Evolutionary conservation across 2,888 invertebrate species (phyloP).

Genomic region (Rhyacophila evoluta): DNA sequence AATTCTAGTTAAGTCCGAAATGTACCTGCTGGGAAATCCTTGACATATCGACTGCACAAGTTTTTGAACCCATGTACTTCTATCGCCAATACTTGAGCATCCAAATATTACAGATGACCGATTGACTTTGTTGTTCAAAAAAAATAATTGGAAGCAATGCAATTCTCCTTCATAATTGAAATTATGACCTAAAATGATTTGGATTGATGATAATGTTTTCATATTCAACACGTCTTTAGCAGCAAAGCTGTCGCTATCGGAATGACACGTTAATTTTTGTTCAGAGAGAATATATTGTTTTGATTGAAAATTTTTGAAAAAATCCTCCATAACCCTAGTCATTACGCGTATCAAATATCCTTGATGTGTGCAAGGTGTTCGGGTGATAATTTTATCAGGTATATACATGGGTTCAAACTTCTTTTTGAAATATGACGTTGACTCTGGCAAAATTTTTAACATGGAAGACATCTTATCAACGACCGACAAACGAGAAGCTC

Average conservation of each 20-base stretch:
- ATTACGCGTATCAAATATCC: conserved; percentile 73
- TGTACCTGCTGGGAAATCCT: conserved; percentile 76
- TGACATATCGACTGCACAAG: conserved; percentile 79
- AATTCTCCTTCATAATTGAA: conserved; percentile 69
- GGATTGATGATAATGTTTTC: conserved; percentile 75
- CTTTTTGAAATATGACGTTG: conserved; percentile 58
- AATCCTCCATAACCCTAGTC: conserved; percentile 76
- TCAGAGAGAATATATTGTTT: conserved; percentile 80
- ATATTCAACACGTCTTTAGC: conserved; percentile 79
- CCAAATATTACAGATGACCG: conserved; percentile 71
- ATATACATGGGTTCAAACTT: conserved; percentile 37
- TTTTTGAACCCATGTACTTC: conserved; percentile 82
- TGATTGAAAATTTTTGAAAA: conserved; percentile 81
- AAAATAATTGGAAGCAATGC: conserved; percentile 74
- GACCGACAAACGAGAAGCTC: conserved; percentile 26
- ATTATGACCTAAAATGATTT: conserved; percentile 71
- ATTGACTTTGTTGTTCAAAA: conserved; percentile 60
- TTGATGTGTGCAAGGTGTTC: conserved; percentile 69
- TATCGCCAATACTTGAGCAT: conserved; percentile 68
- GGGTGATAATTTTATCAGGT: conserved; percentile 58
- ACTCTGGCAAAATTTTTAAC: conserved; percentile 69
- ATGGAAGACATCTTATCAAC: conserved; percentile 59
- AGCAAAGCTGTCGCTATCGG: conserved; percentile 77
- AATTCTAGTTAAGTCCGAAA: conserved; percentile 78
- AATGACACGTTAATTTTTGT: conserved; percentile 78